Conservation (phyloP, 1,140 invertebrate species). For the Diachasmimorpha longicaudata region DNA sequence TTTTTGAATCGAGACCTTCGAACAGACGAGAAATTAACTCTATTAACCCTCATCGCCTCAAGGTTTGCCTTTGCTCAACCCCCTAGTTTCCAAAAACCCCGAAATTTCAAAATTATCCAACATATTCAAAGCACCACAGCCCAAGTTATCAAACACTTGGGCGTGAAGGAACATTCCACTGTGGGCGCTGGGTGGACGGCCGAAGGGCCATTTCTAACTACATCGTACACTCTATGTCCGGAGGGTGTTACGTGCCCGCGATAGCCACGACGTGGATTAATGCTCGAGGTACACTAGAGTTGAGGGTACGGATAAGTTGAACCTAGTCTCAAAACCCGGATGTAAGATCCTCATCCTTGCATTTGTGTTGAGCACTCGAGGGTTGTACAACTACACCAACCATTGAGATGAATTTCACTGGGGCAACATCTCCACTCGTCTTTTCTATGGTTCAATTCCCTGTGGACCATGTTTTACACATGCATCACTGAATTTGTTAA, state of each 20-base stretch:
- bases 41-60: no score
- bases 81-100: background rate
- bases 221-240: background rate
- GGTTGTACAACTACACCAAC: background rate
- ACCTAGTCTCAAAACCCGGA: background rate
- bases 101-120: background rate
- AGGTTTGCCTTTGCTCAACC: no score
- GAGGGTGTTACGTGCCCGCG: constrained; percentile 19
- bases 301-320: background rate
- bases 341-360: background rate
- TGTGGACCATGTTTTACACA: background rate
- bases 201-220: background rate
- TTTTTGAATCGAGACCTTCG: no score
- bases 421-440: background rate
- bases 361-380: background rate
- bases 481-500: background rate
- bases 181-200: background rate
- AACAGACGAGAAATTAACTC: no score
- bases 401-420: background rate
- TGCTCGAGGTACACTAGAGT: background rate
- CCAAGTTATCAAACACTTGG: background rate
- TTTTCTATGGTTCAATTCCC: background rate
- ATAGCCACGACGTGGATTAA: constrained; percentile 38
- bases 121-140: background rate
- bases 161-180: background rate